Evolutionary conservation across 1,140 invertebrate species (phyloP), one percentile per base, ranked within the genome.

Genomic region (Linepithema humile): DNA sequence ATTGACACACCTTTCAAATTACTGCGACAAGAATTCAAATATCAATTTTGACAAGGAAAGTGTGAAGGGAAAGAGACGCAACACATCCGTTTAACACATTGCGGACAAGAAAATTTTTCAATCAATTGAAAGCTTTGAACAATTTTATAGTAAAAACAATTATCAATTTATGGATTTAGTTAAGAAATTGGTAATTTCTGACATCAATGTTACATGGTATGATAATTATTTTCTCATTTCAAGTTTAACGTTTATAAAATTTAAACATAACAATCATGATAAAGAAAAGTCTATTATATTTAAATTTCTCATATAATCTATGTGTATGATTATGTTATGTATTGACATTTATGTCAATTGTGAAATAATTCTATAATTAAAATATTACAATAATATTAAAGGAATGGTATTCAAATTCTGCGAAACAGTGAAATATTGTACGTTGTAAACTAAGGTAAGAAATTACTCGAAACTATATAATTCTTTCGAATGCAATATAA

Each of bases 1-100:
- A 15, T 12, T 23, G 23, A 57, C 53, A 20, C n/a, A 55, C 20
- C n/a, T 26, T 9, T 74, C 43, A 62, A 77, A 26, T 77, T 75
- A 38, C 15, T n/a, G 29, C 20, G 43, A 50, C 26, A 65, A 43
- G 26, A 45, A 45, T 45, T 12, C 26, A 10, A 9, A 17, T 60
- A 20, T 12, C 38, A 62, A 32, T 32, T 45, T 75, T 7, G 26
- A 75, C 38, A 32, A 45, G 38, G 29, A 32, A 38, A 23, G 17
- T 38, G 26, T 43, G 26, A 32, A 15, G 23, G 40, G 3, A 10
- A 0, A 20, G 29, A 62, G 43, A 32, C 26, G 23, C 23, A 60
- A n/a, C n/a, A 45, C 15, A 26, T 62, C 26, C 23, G 38, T 62
- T 75, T 59, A 74, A 74, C 53, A 35, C 23, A 74, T 60, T 26